phyloP scores from a whole-genome alignment of 1,140 invertebrate species.

The Sitophilus oryzae region DNA sequence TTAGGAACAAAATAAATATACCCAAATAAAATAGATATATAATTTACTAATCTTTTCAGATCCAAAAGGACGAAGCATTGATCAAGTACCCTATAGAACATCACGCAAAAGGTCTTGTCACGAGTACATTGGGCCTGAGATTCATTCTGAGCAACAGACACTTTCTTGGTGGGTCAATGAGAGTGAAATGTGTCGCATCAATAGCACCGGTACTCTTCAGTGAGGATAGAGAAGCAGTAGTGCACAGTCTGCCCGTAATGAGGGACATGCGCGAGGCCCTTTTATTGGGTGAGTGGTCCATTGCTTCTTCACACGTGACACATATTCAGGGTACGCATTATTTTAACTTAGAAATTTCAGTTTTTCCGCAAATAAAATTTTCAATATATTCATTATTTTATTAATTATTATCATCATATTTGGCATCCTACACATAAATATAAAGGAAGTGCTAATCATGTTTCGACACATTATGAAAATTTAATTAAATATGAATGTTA shows the following conservation, averaged over 20 bases:
- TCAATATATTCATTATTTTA: no score
- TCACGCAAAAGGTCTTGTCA: constrained; percentile 52
- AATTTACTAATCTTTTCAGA: constrained; percentile 38
- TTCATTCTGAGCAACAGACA: constrained; percentile 48
- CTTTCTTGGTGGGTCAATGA: constrained; percentile 52
- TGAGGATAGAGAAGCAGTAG: constrained; percentile 50
- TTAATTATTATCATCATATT: no score
- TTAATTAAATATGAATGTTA: no score
- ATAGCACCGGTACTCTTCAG: constrained; percentile 54
- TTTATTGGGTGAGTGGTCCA: constrained; percentile 46
- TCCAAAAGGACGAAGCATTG: constrained; percentile 46
- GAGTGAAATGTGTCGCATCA: constrained; percentile 54
- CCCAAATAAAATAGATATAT: no score
- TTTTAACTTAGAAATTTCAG: no score
- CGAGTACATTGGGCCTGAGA: constrained; percentile 50
- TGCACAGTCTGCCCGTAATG: constrained; percentile 48
- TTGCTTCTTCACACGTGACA: constrained; percentile 4
- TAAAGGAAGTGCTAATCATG: no score
- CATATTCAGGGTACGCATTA: constrained; percentile 7
- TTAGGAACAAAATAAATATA: no score
- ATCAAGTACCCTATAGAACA: constrained; percentile 47
- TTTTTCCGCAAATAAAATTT: no score
- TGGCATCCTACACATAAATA: no score
- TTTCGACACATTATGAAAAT: no score
- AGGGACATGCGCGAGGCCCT: constrained; percentile 55